Base-by-base conservation (phyloP, 2,888 invertebrate species). In the Calameuta filiformis region DNA sequence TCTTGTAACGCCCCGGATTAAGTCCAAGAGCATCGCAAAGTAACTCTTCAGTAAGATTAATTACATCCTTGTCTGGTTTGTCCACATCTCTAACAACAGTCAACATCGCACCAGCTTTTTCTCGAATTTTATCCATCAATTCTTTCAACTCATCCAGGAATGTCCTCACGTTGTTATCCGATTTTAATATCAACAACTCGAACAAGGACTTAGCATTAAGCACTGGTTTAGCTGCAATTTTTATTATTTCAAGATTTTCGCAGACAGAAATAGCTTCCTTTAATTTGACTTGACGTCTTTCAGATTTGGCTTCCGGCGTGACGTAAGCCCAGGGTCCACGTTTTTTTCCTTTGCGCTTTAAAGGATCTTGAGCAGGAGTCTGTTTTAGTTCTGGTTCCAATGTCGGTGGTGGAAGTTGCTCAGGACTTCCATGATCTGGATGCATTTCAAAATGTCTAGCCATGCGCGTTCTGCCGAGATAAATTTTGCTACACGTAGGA, bases 401-500 rank as follows among this genome's bases (percentile, higher is more conserved):
- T 0, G 88, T 90, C 4, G 89, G 86, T 0, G 91, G 90, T 9
- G 91, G 91, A 56, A 91, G 82, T 76, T 89, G 92, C 81, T 88
- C 92, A 4, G 83, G 86, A 79, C 88, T 90, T 0, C 94, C 94
- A 87, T 95, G 95, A 79, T 93, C 93, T 2, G 95, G 95, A 89
- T 94, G 92, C 83, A 94, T 92, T 82, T 93, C 92, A 81, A 94
- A 94, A 89, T 95, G 95, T 78, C 94, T 91, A 33, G 93, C 92
- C 91, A 95, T 93, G 76, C 94, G 93, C 40, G 92, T 93, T 83
- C 93, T 92, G 11, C 95, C 95, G 76, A 95, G 90, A 88, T 95
- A 95, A 30, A 94, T 93, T 87, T 95, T 95, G 76, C 93, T 92
- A 89, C 95, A 95, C n/a, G 93, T 93, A 2, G 93, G 93, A 88